Base-by-base conservation (phyloP, 2,888 invertebrate species). In the Copidosoma aretas region DNA sequence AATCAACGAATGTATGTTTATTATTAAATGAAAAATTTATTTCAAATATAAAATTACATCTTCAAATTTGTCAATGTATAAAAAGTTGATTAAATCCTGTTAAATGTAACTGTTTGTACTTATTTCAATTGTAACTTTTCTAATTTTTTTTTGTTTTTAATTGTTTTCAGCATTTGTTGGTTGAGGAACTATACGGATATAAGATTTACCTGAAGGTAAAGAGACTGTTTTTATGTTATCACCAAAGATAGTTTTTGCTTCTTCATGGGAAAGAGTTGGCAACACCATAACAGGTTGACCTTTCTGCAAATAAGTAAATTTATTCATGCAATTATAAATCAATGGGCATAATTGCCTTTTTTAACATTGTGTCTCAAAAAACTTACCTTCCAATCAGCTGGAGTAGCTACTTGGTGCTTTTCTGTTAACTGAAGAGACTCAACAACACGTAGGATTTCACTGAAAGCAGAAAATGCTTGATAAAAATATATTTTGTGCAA, bases 351-450 rank as follows among this genome's bases (percentile, higher is more conserved):
- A 32, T 32, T 3, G 8, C 32, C 32, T 3, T 32, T 22, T 43
- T n/a, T 59, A 1, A 15, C 39, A 24, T 22, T 53, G 4, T 46
- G 4, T 46, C 4, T n/a, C 46, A 12, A 51, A 25, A 15, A 49
- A 60, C 61, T 65, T 74, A 93, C 93, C 89, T 91, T 89, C 96
- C 97, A 97, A 81, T 95, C 92, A 17, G 89, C 95, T 21, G 97
- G 97, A 1, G 97, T 97, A 5, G 95, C 96, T 1, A 98, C 93
- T 84, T 91, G 92, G 71, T 91, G 88, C 59, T 87, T 89, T 68
- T 93, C 93, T 15, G 96, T 96, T 74, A 99, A 84, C 80, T 95
- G 94, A 68, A 98, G 86, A 0, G 98, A 96, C 83, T 98, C 97
- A 60, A 98, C 85, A 12, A 93, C 94, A 70, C 98, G 89, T 63